These are phyloP conservation scores for Heterotis niloticus DNA, from an alignment of 2,113 vertebrate species.

Conservation along the genomic window DNA sequence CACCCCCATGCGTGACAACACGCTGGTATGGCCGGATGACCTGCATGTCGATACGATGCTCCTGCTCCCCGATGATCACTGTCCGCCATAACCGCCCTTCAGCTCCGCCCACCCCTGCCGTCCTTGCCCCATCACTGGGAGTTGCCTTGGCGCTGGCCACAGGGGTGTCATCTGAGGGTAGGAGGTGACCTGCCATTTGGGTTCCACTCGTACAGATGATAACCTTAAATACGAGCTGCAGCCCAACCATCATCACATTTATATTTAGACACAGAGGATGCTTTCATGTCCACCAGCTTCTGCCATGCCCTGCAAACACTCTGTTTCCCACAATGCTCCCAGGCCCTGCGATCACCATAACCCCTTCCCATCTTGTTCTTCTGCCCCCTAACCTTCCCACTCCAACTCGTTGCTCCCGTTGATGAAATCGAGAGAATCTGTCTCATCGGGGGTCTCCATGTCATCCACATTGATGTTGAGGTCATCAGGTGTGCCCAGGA, in stretches of 20 bases:
- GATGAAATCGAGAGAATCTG: slow-evolving; percentile 90
- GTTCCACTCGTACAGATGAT: background rate
- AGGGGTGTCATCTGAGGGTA: slow-evolving; percentile 80
- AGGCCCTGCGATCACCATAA: background rate
- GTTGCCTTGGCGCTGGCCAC: slow-evolving; percentile 87
- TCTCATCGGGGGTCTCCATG: slow-evolving; percentile 93
- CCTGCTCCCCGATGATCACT: slow-evolving; percentile 91
- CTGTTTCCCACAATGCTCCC: background rate
- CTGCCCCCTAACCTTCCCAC: slow-evolving; percentile 87
- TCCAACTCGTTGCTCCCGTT: slow-evolving; percentile 89
- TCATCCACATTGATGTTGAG: slow-evolving; percentile 95
- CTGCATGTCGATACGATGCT: slow-evolving; percentile 93
- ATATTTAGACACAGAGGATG: background rate
- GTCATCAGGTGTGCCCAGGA: slow-evolving; percentile 89
- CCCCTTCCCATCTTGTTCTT: background rate
- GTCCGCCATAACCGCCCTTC: slow-evolving; percentile 88
- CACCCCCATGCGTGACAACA: slow-evolving; percentile 93
- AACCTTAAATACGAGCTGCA: too few relatives aligned
- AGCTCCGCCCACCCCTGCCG: slow-evolving; percentile 68
- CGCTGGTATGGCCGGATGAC: slow-evolving; percentile 93
- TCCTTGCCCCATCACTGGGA: slow-evolving; percentile 66
- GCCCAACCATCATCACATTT: background rate
- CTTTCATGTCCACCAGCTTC: background rate
- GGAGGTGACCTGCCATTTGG: background rate
- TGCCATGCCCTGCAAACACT: too few relatives aligned